These are phyloP conservation scores for Porites rus DNA, from an alignment of 92 coral and sea anemone species.

Conservation along the genomic window DNA sequence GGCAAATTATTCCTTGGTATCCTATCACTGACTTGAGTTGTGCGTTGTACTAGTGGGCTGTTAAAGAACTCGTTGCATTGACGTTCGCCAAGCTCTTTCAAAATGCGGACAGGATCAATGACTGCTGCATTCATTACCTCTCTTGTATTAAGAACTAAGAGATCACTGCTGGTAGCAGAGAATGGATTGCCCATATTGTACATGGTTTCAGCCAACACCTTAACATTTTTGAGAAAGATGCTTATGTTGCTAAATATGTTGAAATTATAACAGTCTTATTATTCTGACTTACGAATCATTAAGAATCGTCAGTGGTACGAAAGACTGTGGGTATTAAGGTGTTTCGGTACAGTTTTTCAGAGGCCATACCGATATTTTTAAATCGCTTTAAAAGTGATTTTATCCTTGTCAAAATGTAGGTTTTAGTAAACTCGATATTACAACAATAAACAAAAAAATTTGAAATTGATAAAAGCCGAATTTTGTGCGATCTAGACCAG, in stretches of 20 bases:
- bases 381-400: no score
- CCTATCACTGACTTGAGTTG: not conserved
- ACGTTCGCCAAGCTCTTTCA: not conserved
- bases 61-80: not conserved
- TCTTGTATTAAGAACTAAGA: not conserved
- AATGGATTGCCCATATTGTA: not conserved
- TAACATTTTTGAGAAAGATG: not conserved
- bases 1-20: not conserved
- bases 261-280: no score
- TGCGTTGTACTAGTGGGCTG: not conserved
- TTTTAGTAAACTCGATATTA: no score
- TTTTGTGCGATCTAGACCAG: no score
- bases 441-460: no score
- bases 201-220: not conserved
- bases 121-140: not conserved
- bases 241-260: not conserved
- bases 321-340: not conserved
- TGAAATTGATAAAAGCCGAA: no score
- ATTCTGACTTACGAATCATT: not conserved
- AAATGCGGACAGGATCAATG: not conserved
- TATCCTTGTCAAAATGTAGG: no score
- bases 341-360: no score
- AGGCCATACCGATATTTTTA: no score
- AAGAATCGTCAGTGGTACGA: not conserved
- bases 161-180: not conserved